Percentiles rank a stretch among this genome's conserved stretches.
phyloP scores from a whole-genome alignment of 2,797 vertebrate genomes.

The Eulemur rubriventer region DNA sequence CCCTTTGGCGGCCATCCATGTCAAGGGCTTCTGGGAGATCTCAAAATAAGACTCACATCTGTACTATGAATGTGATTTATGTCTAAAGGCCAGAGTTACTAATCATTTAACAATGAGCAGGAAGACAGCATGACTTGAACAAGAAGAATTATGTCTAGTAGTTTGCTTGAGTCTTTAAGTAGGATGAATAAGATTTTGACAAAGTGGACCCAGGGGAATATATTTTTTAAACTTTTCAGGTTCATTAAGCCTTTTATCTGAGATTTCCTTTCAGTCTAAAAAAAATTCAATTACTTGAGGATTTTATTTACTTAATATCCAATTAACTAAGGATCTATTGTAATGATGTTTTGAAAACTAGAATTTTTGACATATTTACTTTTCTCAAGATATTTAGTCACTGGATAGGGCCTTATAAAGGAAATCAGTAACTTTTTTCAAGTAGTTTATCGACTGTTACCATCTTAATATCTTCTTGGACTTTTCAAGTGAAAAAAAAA shows the following conservation, averaged over 20 bases:
- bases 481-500: background rate
- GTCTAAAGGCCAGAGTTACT: background rate
- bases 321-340: background rate
- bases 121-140: background rate
- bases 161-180: background rate
- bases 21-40: background rate
- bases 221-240: background rate
- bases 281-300: background rate
- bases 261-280: background rate
- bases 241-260: background rate
- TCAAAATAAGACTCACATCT: background rate
- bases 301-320: background rate
- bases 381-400: background rate
- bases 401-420: background rate
- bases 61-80: background rate
- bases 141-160: background rate
- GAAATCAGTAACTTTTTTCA: background rate
- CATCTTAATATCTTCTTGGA: conserved; percentile 21
- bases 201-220: background rate
- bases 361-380: background rate
- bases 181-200: background rate
- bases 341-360: conserved; percentile 9
- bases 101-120: background rate
- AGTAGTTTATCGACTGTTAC: background rate
- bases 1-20: background rate